Evolutionary conservation across 1,140 invertebrate genomes (phyloP), one percentile per base, ranked within the genome.

Genomic region (Drosophila funebris): DNA sequence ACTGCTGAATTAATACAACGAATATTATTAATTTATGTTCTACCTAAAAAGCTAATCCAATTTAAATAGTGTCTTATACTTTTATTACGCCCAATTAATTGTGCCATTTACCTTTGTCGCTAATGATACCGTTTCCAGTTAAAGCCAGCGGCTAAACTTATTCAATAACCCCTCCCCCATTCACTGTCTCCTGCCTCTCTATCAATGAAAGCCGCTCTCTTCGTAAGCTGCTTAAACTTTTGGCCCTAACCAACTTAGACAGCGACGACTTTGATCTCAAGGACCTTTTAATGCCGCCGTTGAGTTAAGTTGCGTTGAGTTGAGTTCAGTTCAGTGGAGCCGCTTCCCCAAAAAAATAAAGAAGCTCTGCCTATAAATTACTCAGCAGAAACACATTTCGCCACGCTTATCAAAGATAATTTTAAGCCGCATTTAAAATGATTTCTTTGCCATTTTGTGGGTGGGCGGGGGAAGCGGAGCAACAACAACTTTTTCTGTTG

Each of bases 371-470:
- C 70, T 68, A 68, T 68, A 73, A 73, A 73, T 73, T 68, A 68
- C 70, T 73, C 70, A 68, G 70, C 64, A 50, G 71, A 20, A 48
- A 56, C 69, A 56, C 69, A 83, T 82, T 82, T 83, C 75, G 75
- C 64, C 80, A 63, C 76, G 80, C 80, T 79, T 83, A 83, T 83
- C 79, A 83, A 83, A 83, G 75, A 83, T 83, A 78, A 83, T 83
- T 83, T 83, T 83, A 83, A 83, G 79, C 80, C 79, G 79, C 79
- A 83, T 83, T 84, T 83, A 83, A 83, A 84, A 84, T 79, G 62
- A 84, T 87, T 87, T 87, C 78, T 75, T 81, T 82, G 64, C 70
- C 76, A 64, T 75, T 53, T 70, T 70, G 71, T 75, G 29, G 27
- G 5, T 41, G 5, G 3, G 8, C 6, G 24, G 46, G 20, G 46